Percentiles rank a stretch among this genome's conserved stretches.
phyloP scores from a whole-genome alignment of 2,888 invertebrate genomes.

The Calliopum simillimum region DNA sequence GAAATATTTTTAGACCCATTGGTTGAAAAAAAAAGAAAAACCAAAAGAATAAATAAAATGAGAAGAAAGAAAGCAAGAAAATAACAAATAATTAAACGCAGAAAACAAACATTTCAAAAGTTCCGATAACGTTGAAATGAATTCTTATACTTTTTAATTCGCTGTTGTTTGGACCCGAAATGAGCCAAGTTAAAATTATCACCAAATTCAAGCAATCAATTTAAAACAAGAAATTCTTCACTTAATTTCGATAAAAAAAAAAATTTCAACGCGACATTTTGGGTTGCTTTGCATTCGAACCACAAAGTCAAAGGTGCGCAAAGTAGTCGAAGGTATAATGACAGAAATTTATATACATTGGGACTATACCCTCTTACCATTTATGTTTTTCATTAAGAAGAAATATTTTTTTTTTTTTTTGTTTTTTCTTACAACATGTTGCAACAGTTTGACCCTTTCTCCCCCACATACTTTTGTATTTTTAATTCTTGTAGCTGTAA shows the following conservation, averaged over 20 bases:
- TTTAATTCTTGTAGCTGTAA: not conserved
- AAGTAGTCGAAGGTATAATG: not conserved
- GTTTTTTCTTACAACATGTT: not conserved
- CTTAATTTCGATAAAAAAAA: conserved; percentile 58
- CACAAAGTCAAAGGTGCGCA: not conserved
- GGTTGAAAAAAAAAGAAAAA: no score
- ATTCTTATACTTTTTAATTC: conserved; percentile 10
- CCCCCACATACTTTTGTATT: not conserved
- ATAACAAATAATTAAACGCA: conserved; percentile 26
- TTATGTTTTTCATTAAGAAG: not conserved
- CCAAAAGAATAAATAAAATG: not conserved
- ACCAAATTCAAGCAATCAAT: conserved; percentile 56
- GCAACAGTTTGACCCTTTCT: not conserved
- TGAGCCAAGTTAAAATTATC: conserved; percentile 50
- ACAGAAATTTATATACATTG: not conserved
- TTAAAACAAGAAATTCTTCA: conserved; percentile 57
- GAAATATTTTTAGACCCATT: no score
- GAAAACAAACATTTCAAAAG: conserved; percentile 42
- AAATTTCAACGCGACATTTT: conserved; percentile 41
- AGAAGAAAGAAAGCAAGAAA: conserved; percentile 1
- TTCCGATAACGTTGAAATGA: conserved; percentile 42
- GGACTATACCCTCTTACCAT: not conserved
- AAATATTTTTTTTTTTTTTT: no score
- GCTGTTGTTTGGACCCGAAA: not conserved
- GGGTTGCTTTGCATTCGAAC: conserved; percentile 7